Conservation (phyloP, 2,113 vertebrate genomes). For the Megaptera novaeangliae region DNA sequence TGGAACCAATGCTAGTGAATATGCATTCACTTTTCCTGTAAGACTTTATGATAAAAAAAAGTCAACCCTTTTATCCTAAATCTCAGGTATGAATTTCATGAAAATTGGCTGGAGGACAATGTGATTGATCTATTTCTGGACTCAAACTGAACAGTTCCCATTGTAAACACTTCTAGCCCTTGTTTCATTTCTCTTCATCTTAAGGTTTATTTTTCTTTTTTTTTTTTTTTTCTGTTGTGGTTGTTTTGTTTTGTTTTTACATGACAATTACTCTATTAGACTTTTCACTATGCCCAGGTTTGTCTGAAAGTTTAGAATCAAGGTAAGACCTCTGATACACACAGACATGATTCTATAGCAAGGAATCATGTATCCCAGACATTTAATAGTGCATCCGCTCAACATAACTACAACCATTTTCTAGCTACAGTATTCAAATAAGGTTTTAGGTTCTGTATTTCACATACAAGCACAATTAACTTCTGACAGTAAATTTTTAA, state of each 20-base stretch:
- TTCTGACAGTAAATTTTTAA: conserved; percentile 21
- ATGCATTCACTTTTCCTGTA: background rate
- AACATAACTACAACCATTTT: background rate
- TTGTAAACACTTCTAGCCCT: background rate
- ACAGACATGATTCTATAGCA: background rate
- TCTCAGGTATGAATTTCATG: background rate
- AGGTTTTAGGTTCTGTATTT: background rate
- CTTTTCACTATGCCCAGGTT: background rate
- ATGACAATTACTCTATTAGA: background rate
- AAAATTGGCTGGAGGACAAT: background rate
- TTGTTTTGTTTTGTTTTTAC: background rate
- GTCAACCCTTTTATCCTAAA: background rate
- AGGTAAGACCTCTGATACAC: background rate
- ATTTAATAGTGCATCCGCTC: background rate
- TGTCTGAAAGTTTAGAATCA: background rate
- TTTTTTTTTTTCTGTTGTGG: background rate
- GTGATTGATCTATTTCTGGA: background rate
- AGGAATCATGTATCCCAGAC: background rate
- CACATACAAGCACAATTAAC: background rate
- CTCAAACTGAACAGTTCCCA: background rate
- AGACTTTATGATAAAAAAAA: background rate
- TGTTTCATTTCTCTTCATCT: background rate
- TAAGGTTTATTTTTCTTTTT: background rate
- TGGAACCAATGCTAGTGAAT: background rate
- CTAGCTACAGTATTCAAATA: background rate